Percentiles rank a stretch among this genome's conserved stretches.
Evolutionary conservation across 2,888 invertebrate species (phyloP).

Genomic region (Diloba caeruleocephala): DNA sequence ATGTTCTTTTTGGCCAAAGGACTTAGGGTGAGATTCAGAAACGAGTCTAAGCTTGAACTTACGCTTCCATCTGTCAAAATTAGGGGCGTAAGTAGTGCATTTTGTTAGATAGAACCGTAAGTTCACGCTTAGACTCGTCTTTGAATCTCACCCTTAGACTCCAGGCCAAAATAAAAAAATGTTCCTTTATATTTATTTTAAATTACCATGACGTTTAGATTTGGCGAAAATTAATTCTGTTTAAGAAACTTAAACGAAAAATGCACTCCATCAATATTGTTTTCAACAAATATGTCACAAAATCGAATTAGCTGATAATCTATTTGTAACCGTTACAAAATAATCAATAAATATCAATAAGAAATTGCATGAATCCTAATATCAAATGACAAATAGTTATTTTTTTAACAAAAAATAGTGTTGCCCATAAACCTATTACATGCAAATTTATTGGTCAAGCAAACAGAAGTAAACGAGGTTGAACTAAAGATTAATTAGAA

Average conservation of each 20-base stretch:
- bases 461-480: constrained; percentile 52
- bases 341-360: background rate
- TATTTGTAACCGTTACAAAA: constrained; percentile 1
- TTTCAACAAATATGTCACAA: constrained; percentile 39
- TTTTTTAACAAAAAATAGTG: constrained; percentile 3
- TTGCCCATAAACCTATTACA: constrained; percentile 23
- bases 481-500: constrained; percentile 49
- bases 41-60: too few relatives aligned
- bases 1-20: constrained; percentile 37
- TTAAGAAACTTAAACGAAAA: constrained; percentile 58
- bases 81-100: too few relatives aligned
- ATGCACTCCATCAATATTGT: constrained; percentile 53
- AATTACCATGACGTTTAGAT: constrained; percentile 46
- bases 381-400: constrained; percentile 14
- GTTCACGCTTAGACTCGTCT: too few relatives aligned
- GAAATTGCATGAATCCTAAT: constrained; percentile 7
- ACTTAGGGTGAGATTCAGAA: too few relatives aligned
- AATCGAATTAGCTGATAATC: constrained; percentile 1
- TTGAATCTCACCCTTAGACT: too few relatives aligned
- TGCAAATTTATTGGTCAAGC: constrained; percentile 33
- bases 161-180: too few relatives aligned
- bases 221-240: constrained; percentile 55
- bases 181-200: too few relatives aligned
- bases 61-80: too few relatives aligned
- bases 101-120: too few relatives aligned